Conservation (phyloP, 2,113 vertebrate genomes). For the Hyperoodon ampullatus region DNA sequence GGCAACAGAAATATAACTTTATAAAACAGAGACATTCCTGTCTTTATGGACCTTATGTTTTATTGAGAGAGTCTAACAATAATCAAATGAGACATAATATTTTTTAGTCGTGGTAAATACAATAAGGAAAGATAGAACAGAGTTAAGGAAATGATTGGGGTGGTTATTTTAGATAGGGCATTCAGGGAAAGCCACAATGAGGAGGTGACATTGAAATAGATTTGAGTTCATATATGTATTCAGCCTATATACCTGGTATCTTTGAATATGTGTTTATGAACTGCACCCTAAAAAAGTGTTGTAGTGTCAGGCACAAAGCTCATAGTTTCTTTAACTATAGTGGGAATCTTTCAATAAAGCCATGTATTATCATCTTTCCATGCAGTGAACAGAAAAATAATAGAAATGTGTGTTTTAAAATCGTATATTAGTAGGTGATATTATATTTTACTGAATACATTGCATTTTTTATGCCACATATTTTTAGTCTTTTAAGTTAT, state of each 20-base stretch:
- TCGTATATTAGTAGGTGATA: background rate
- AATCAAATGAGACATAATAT: background rate
- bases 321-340: background rate
- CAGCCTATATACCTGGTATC: background rate
- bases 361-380: background rate
- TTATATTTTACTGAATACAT: background rate
- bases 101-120: background rate
- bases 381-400: conserved; percentile 14
- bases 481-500: conserved; percentile 39
- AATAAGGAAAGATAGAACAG: conserved; percentile 1
- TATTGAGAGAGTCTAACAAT: background rate
- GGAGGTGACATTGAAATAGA: background rate
- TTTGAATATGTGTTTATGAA: background rate
- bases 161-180: background rate
- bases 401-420: background rate
- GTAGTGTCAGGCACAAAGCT: background rate
- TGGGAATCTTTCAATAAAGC: background rate
- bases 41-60: background rate
- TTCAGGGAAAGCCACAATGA: background rate
- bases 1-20: background rate
- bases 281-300: background rate
- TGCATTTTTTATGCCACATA: background rate
- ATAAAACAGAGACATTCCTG: background rate
- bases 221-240: background rate
- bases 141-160: background rate